Evolutionary conservation across 2,888 invertebrate genomes (phyloP), one percentile per base, ranked within the genome.

Genomic region (Malachius bipustulatus): DNA sequence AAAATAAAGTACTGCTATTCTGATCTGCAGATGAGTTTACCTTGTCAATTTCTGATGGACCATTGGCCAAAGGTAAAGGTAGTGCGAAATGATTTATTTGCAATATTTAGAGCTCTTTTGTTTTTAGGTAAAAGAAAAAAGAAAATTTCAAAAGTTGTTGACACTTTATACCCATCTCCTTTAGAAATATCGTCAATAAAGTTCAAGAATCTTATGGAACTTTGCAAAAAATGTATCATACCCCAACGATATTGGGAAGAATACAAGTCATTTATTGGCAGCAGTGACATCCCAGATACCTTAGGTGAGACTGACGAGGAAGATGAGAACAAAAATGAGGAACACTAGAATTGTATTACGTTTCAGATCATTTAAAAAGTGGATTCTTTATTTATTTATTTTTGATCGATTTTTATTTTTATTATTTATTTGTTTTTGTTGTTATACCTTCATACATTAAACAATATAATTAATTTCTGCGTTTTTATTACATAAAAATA

Each of bases 231-330:
- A 19, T n/a, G 6, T 8, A n/a, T 19, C 24, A 19, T 19, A 19
- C 24, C 6, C n/a, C 24, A 19, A 19, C 24, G 24, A 19, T 19
- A 19, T 19, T 19, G 24, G 24, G n/a, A 19, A 19, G 24, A 19
- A 19, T 19, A 19, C n/a, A 19, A 19, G 6, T 8, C 6, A 6
- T n/a, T 19, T 19, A n/a, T 19, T 19, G 6, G 24, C 24, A n/a
- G 24, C 24, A 19, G 24, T 19, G 24, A 19, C 24, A n/a, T 19
- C 24, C 24, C 24, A 19, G 24, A 19, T 19, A 19, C 24, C 24
- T 19, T 19, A 19, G 24, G 6, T 19, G 24, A 19, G 24, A 19
- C 24, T 19, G 24, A 19, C 24, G 24, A 19, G 24, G 24, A 19
- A 19, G 24, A 19, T 19, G n/a, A 19, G 24, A n/a, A n/a, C n/a